Conservation (phyloP, 2,113 vertebrate genomes). For the human region DNA sequence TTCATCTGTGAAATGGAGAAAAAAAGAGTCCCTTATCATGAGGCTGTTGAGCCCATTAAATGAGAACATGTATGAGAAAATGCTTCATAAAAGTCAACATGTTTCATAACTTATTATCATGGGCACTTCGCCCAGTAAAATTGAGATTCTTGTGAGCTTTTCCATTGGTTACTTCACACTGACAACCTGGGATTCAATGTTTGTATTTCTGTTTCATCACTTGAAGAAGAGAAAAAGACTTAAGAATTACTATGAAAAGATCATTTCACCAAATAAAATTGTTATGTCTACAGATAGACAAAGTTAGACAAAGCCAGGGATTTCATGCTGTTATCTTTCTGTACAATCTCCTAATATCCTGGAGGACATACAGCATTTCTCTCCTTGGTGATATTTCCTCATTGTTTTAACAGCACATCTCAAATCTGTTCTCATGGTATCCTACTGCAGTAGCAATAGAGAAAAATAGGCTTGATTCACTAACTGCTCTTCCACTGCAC, state of each 20-base stretch:
- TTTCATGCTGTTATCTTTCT: slow-evolving; percentile 13
- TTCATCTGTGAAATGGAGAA: not conserved
- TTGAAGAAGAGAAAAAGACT: not conserved
- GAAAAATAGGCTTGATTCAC: not conserved
- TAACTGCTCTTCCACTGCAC: not conserved
- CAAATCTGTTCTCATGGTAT: not conserved
- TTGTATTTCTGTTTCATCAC: not conserved
- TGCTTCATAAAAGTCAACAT: not conserved
- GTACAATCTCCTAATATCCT: slow-evolving; percentile 17
- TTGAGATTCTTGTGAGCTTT: not conserved
- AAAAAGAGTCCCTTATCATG: not conserved
- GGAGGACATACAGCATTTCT: not conserved
- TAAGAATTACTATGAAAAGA: not conserved
- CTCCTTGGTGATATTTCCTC: not conserved
- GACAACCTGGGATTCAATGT: not conserved
- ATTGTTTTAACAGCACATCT: not conserved
- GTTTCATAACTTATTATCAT: not conserved
- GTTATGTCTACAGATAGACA: slow-evolving; percentile 1
- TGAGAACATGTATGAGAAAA: not conserved
- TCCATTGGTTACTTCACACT: not conserved
- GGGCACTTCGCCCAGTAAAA: not conserved
- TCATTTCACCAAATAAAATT: slow-evolving; percentile 1
- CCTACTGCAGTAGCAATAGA: not conserved
- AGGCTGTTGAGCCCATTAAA: not conserved
- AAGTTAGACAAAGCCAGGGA: slow-evolving; percentile 21